phyloP scores from a whole-genome alignment of 2,797 vertebrate species.

The Clarias pachynema region DNA sequence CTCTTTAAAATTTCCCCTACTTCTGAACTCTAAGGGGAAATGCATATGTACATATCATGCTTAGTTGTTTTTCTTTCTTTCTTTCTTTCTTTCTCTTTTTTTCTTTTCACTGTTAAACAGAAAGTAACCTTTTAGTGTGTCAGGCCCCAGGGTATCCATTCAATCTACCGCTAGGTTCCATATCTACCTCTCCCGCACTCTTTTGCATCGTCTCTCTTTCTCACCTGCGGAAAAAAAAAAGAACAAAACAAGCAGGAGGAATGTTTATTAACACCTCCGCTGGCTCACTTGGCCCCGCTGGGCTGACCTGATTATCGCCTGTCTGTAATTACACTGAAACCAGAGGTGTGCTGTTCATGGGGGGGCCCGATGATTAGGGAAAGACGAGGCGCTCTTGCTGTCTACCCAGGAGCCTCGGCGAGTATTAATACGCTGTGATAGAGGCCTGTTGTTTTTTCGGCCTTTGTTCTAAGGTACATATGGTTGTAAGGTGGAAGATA shows the following conservation, averaged over 20 bases:
- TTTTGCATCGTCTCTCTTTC: conserved; percentile 56
- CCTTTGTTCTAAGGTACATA: conserved; percentile 55
- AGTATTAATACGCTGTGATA: conserved; percentile 47
- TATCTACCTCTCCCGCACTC: background rate
- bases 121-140: conserved; percentile 58
- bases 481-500: conserved; percentile 45
- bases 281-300: conserved; percentile 70
- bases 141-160: conserved; percentile 46
- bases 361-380: conserved; percentile 55
- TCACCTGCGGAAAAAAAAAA: conserved; percentile 74
- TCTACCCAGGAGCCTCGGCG: conserved; percentile 51
- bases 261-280: conserved; percentile 80
- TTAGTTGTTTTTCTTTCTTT: conserved; percentile 28
- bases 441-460: conserved; percentile 45
- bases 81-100: conserved; percentile 41
- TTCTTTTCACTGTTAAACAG: conserved; percentile 48
- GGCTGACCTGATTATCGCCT: conserved; percentile 82
- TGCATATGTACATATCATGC: conserved; percentile 45
- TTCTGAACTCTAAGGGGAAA: conserved; percentile 73
- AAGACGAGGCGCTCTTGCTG: conserved; percentile 51
- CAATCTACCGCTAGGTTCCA: conserved; percentile 28
- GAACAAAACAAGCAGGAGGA: conserved; percentile 76
- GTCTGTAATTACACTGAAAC: conserved; percentile 80
- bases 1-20: conserved; percentile 57
- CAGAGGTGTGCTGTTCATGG: conserved; percentile 58